These are phyloP conservation scores for Melanerpes formicivorus DNA, from an alignment of 2,113 vertebrate genomes.

Conservation along the genomic window DNA sequence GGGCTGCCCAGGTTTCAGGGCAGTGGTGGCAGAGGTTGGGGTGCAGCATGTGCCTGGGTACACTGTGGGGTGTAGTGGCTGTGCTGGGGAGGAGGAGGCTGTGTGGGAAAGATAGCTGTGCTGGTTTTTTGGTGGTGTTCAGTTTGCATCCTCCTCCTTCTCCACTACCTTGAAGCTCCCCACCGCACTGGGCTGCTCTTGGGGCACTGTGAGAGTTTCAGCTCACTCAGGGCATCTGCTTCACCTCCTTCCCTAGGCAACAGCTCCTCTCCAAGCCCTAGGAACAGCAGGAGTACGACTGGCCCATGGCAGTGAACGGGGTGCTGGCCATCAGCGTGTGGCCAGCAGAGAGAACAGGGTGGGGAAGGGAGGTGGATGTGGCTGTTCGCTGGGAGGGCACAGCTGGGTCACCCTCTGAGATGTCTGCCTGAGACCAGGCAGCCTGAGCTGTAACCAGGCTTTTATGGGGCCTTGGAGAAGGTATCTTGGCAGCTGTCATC, in stretches of 20 bases:
- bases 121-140: background rate
- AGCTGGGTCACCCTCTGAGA: background rate
- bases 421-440: background rate
- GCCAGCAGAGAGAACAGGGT: background rate
- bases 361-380: too few species aligned
- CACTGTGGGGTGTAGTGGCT: background rate
- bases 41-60: background rate
- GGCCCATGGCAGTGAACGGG: background rate
- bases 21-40: background rate
- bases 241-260: background rate
- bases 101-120: background rate
- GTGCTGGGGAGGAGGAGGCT: background rate
- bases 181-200: background rate
- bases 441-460: background rate
- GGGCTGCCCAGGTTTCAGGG: background rate
- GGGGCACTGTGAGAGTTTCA: background rate
- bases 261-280: background rate
- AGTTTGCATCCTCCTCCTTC: background rate
- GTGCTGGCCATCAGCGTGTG: rapidly evolving
- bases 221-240: background rate
- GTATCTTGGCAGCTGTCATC: slow-evolving; percentile 51
- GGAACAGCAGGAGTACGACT: rapidly evolving
- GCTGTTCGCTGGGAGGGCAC: background rate
- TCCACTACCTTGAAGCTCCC: background rate
- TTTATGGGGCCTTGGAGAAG: slow-evolving; percentile 41